phyloP scores from a whole-genome alignment of 2,113 vertebrate genomes.

The Sorex fumeus region DNA sequence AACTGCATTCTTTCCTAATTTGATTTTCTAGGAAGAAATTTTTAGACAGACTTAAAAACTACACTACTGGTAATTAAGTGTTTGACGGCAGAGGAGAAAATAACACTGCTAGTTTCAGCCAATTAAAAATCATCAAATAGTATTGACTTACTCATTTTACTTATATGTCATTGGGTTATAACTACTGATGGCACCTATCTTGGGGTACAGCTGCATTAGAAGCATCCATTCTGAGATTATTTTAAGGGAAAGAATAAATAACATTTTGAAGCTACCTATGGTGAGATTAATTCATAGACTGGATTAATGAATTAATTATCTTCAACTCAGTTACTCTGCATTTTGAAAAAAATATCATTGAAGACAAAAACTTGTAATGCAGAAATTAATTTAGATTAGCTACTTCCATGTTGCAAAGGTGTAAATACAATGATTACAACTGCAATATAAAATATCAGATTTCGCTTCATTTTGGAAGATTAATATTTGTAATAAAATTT shows the following conservation, averaged over 20 bases:
- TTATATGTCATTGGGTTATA: neutral
- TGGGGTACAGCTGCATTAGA: constrained; percentile 25
- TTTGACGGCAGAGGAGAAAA: constrained; percentile 3
- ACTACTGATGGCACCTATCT: neutral
- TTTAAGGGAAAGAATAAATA: constrained; percentile 55
- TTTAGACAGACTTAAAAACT: neutral
- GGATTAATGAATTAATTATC: constrained; percentile 61
- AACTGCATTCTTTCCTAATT: neutral
- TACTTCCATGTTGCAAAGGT: constrained; percentile 18
- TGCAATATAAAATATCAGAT: constrained; percentile 65
- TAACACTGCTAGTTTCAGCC: neutral
- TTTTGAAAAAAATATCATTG: constrained; percentile 49
- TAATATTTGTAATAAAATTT: constrained; percentile 42
- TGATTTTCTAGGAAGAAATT: neutral
- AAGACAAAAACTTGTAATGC: constrained; percentile 24
- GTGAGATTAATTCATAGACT: constrained; percentile 32
- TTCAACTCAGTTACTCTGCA: constrained; percentile 42
- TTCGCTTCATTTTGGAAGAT: constrained; percentile 49
- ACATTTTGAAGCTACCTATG: neutral
- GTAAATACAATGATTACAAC: neutral
- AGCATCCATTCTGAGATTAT: constrained; percentile 28
- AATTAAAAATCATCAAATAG: constrained; percentile 19
- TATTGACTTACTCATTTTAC: constrained; percentile 39
- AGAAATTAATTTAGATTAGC: constrained; percentile 71
- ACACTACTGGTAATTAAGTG: neutral